These are phyloP conservation scores for Papilio aristodemus DNA, from an alignment of 1,140 invertebrate genomes.

Conservation along the genomic window DNA sequence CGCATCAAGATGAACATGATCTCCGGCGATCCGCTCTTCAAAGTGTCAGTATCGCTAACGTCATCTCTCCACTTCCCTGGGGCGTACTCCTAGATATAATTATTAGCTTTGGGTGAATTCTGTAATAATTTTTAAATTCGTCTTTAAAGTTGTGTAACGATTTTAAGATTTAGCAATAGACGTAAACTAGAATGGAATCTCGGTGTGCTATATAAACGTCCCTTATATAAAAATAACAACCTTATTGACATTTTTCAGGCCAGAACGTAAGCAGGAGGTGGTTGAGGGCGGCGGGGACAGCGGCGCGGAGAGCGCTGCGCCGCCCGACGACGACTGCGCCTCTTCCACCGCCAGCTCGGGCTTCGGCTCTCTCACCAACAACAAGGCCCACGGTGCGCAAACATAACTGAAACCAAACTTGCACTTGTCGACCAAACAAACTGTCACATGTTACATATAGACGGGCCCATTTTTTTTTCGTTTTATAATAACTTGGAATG, in stretches of 20 bases:
- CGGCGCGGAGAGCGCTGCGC: slow-evolving; percentile 68
- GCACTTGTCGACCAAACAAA: too few species aligned
- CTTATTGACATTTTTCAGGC: slow-evolving; percentile 55
- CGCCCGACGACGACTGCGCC: slow-evolving; percentile 83
- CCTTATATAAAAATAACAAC: too few species aligned
- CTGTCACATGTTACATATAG: too few species aligned
- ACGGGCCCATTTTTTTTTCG: too few species aligned
- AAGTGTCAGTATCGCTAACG: slow-evolving; percentile 88
- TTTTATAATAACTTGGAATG: background rate
- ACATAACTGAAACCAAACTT: too few species aligned
- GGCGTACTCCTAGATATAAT: too few species aligned
- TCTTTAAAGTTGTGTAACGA: too few species aligned
- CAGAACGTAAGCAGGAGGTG: slow-evolving; percentile 69
- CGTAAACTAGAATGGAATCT: too few species aligned
- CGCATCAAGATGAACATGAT: slow-evolving; percentile 96
- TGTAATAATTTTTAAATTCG: background rate
- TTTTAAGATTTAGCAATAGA: too few species aligned
- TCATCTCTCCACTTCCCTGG: too few species aligned
- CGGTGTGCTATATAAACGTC: too few species aligned
- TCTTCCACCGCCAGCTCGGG: slow-evolving; percentile 90
- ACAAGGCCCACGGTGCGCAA: slow-evolving; percentile 79
- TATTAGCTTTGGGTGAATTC: too few species aligned
- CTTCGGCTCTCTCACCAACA: slow-evolving; percentile 91
- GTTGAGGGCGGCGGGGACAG: slow-evolving; percentile 74
- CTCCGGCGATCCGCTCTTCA: slow-evolving; percentile 97